Conservation (phyloP, 2,113 vertebrate species). For the Nestor notabilis region DNA sequence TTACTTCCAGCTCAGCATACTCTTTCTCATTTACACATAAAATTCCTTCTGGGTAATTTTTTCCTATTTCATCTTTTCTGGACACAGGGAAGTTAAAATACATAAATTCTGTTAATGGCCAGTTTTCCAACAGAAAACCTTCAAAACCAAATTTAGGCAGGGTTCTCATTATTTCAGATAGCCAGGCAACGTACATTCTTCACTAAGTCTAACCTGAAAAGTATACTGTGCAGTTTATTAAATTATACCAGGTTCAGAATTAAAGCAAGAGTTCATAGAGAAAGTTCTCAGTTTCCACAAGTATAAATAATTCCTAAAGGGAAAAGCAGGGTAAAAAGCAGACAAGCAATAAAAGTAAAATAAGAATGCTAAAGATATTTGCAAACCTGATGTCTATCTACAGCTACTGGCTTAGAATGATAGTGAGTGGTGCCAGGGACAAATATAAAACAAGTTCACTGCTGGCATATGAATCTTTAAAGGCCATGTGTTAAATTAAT, state of each 20-base stretch:
- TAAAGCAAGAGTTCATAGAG: neutral
- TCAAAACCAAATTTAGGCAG: neutral
- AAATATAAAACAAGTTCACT: slow-evolving; percentile 3
- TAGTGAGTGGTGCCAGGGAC: neutral
- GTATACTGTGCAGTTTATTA: neutral
- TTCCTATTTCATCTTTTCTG: neutral
- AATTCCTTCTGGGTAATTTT: neutral
- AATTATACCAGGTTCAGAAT: neutral
- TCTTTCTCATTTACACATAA: neutral
- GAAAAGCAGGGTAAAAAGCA: neutral
- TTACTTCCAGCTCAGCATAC: neutral
- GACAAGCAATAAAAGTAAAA: neutral
- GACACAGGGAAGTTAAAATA: neutral
- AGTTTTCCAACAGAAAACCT: neutral
- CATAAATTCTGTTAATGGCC: neutral
- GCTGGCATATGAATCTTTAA: neutral
- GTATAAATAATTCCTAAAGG: neutral
- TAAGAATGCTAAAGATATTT: slow-evolving; percentile 2
- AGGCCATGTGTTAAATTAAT: neutral
- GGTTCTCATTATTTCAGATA: neutral
- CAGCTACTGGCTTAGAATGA: neutral
- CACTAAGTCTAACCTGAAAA: neutral
- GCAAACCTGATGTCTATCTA: neutral
- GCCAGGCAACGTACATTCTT: neutral
- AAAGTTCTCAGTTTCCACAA: neutral